Evolutionary conservation across 2,888 invertebrate genomes (phyloP).

Genomic region (Ophraella communa): DNA sequence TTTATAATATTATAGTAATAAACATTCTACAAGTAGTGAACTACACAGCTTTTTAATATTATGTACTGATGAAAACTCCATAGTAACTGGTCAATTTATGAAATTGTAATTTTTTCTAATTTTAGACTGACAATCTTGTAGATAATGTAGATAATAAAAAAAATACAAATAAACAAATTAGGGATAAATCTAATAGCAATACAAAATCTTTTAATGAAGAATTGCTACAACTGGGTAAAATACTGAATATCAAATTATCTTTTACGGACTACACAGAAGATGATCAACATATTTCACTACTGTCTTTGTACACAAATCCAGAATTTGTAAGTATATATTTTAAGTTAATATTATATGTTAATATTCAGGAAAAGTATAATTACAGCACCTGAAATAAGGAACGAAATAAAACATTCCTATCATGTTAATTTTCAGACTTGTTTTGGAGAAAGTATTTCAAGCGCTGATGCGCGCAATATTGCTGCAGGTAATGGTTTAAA

Average conservation of each 20-base stretch:
- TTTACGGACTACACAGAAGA: conserved; percentile 41
- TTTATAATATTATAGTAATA: too few species aligned
- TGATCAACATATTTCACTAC: conserved; percentile 38
- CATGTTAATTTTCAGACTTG: conserved; percentile 48
- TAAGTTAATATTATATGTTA: neutral
- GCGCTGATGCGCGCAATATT: conserved; percentile 41
- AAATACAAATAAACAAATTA: conserved; percentile 9
- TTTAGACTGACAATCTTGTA: conserved; percentile 4
- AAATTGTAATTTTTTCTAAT: neutral
- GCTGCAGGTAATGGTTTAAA: conserved; percentile 45
- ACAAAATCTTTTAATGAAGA: conserved; percentile 41
- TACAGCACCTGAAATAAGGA: too few species aligned
- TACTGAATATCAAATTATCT: conserved; percentile 43
- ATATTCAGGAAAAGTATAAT: neutral
- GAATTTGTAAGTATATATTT: conserved; percentile 43
- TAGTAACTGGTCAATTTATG: too few species aligned
- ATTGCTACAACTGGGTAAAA: conserved; percentile 44
- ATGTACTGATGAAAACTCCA: too few species aligned
- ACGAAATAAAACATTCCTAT: too few species aligned
- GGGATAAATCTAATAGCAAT: neutral
- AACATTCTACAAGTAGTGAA: too few species aligned
- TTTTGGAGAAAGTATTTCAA: conserved; percentile 44
- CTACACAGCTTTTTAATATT: too few species aligned
- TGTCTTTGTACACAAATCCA: conserved; percentile 46
- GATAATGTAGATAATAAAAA: conserved; percentile 11